Conservation (phyloP, 2,888 invertebrate genomes). For the Cantharis flavilabris region DNA sequence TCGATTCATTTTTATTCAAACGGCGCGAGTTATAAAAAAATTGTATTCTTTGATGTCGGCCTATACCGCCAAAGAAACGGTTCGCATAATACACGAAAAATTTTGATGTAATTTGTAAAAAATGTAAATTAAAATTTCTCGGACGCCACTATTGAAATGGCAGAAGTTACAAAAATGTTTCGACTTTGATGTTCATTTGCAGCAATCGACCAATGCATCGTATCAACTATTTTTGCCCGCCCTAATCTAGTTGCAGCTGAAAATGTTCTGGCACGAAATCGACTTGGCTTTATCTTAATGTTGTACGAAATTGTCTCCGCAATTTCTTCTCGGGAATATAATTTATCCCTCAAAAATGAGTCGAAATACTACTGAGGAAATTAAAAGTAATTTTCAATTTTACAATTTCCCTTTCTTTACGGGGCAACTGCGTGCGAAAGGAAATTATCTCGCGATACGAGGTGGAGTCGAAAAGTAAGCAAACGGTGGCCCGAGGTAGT, state of each 20-base stretch:
- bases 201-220: neutral
- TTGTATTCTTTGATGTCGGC: neutral
- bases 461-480: neutral
- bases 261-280: neutral
- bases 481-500: neutral
- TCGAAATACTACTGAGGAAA: neutral
- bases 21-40: neutral
- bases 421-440: neutral
- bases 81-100: neutral
- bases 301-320: neutral
- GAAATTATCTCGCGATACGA: neutral
- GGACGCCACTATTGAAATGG: no score
- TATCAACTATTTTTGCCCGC: neutral
- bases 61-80: neutral
- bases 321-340: neutral
- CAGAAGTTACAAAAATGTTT: neutral
- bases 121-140: no score
- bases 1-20: neutral
- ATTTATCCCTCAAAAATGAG: neutral
- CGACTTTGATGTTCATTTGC: neutral
- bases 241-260: neutral
- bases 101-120: no score
- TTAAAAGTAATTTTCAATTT: neutral
- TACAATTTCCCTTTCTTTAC: neutral
- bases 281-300: conserved; percentile 1